phyloP scores from a whole-genome alignment of 1,140 invertebrate species.

The Microplitis mediator region DNA sequence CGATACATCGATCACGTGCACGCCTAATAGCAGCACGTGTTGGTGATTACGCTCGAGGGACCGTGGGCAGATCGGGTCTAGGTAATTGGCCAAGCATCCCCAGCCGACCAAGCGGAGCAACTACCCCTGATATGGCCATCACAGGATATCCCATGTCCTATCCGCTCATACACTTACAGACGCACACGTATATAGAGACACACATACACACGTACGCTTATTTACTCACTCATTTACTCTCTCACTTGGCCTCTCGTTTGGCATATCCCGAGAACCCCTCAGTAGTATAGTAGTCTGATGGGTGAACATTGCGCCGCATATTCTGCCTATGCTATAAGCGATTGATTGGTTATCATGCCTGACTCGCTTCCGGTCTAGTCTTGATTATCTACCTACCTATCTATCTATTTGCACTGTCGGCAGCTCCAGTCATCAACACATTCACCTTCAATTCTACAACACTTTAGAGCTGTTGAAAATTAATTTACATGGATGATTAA shows the following conservation, averaged over 20 bases:
- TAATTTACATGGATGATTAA: not conserved
- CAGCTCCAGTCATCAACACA: constrained; percentile 35
- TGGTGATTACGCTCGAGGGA: constrained; percentile 55
- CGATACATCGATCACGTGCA: constrained; percentile 53
- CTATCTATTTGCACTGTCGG: constrained; percentile 41
- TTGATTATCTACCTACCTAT: constrained; percentile 51
- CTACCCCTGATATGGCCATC: constrained; percentile 17
- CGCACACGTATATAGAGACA: constrained; percentile 12
- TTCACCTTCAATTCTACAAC: not conserved
- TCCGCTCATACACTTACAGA: not conserved
- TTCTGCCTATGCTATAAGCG: constrained; percentile 32
- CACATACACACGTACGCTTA: constrained; percentile 6
- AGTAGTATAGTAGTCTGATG: constrained; percentile 9
- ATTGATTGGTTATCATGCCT: constrained; percentile 54
- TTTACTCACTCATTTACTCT: not conserved
- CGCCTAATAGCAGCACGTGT: constrained; percentile 55
- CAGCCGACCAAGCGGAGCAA: constrained; percentile 12
- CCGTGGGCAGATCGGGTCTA: constrained; percentile 51
- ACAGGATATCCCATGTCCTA: not conserved
- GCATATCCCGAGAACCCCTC: not conserved
- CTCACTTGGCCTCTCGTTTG: not conserved
- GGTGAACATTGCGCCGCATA: not conserved
- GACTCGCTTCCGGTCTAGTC: constrained; percentile 44
- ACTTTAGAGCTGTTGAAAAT: not conserved
- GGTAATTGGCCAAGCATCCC: constrained; percentile 50